Evolutionary conservation across 2,797 vertebrate species (phyloP).

Genomic region (Buceros bicornis): DNA sequence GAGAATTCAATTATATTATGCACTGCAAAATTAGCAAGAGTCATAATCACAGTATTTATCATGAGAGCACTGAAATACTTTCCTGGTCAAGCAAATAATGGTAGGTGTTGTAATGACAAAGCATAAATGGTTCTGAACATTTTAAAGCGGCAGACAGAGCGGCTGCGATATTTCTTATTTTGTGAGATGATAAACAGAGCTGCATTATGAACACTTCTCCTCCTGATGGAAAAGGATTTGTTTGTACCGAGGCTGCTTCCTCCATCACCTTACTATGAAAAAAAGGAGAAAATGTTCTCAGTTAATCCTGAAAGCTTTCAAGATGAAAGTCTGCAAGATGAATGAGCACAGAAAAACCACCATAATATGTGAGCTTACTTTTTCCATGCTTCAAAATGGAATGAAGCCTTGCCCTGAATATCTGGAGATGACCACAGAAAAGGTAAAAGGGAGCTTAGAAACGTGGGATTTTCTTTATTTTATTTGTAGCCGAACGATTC

Average conservation of each 20-base stretch:
- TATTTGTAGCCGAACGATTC: background rate
- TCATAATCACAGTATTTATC: background rate
- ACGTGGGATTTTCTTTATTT: background rate
- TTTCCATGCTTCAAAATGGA: background rate
- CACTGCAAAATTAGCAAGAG: background rate
- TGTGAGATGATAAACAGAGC: conserved; percentile 29
- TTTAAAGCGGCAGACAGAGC: background rate
- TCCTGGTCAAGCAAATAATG: background rate
- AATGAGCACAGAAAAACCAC: background rate
- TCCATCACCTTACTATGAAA: background rate
- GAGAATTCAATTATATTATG: background rate
- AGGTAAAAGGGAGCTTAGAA: background rate
- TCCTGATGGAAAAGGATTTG: conserved; percentile 18
- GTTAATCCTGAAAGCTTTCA: conserved; percentile 30
- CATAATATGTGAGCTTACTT: background rate
- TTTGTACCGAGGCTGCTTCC: background rate
- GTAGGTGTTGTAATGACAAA: conserved; percentile 4
- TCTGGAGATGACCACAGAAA: background rate
- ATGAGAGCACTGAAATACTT: background rate
- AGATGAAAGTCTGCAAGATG: conserved; percentile 27
- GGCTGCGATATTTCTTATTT: conserved; percentile 19
- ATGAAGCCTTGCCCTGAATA: background rate
- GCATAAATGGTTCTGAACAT: background rate
- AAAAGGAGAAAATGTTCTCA: background rate
- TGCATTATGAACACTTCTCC: background rate